Evolutionary conservation across 2,797 vertebrate species (phyloP), one percentile per base, ranked within the genome.

Genomic region (Bradypodion pumilum): DNA sequence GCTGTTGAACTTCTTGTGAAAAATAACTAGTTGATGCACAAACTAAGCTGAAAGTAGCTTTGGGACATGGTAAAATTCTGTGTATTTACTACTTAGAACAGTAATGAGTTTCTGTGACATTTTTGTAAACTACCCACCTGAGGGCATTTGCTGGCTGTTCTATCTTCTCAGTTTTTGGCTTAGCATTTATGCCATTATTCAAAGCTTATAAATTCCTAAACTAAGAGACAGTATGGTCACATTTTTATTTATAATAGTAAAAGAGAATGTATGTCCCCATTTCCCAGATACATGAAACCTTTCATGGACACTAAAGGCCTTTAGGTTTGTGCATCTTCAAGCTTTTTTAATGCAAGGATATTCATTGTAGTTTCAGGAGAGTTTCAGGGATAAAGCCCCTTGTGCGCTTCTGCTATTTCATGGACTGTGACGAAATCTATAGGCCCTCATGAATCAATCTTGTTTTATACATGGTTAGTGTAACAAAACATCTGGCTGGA

Each of bases 1-100:
- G 90, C 88, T 91, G 87, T 69, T 91, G 90, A 93, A 91, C 89
- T 90, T 93, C 91, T 82, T 63, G 72, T 81, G 78, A 90, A 91
- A 92, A 87, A 29, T 40, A 84, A 62, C 82, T 73, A 89, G 80
- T 88, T 91, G 86, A 93, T 56, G 52, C 52, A 89, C 89, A 90
- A 89, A 89, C 80, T 92, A 87, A 83, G 76, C 76, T 78, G 68
- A 77, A 81, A 89, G 72, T 86, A 86, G 60, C 83, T 91, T 87
- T 27, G 8, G 78, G 66, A 78, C 85, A 92, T 91, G 93, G 92
- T 88, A 93, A 90, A 89, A 68, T 90, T 88, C 85, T 49, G 2
- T 88, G 19, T 19, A 56, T 21, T 21, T 90, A 89, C 81, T 85
- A 87, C 90, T 86, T 78, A 74, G 86, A 94, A 86, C 90, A 92